Conservation (phyloP, 1,140 invertebrate species). For the Zaprionus taronus region DNA sequence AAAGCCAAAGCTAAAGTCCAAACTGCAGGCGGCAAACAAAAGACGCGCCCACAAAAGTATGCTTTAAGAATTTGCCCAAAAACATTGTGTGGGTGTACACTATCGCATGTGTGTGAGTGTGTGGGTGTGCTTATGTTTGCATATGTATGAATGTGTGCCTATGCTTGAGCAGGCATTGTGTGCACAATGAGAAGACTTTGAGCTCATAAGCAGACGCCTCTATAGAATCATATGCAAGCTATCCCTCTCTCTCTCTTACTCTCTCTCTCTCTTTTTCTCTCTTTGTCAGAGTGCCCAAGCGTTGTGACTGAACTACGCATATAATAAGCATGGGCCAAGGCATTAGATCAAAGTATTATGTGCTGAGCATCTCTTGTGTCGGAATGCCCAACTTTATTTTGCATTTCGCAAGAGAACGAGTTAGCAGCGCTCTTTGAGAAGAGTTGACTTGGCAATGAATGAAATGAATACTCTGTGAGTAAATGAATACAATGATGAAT, state of each 20-base stretch:
- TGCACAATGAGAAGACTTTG: slow-evolving; percentile 39
- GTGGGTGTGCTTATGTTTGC: slow-evolving; percentile 13
- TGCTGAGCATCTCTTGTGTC: not conserved
- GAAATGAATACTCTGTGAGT: slow-evolving; percentile 1
- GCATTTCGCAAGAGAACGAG: slow-evolving; percentile 7
- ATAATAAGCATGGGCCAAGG: slow-evolving; percentile 26
- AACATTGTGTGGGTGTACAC: slow-evolving; percentile 28
- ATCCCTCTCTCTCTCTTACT: not conserved
- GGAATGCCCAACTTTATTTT: not conserved
- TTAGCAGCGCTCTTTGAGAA: not conserved
- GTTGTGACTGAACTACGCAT: slow-evolving; percentile 25
- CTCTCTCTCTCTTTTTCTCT: not conserved
- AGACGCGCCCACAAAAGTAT: slow-evolving; percentile 61
- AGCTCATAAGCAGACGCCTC: slow-evolving; percentile 27
- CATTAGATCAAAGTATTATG: slow-evolving; percentile 33
- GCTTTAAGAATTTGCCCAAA: slow-evolving; percentile 67
- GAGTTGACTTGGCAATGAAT: slow-evolving; percentile 6
- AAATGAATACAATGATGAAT: not conserved
- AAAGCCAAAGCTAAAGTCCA: slow-evolving; percentile 41
- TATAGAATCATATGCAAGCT: slow-evolving; percentile 1
- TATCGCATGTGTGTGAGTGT: slow-evolving; percentile 12
- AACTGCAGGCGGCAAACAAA: slow-evolving; percentile 57
- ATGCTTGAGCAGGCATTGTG: slow-evolving; percentile 37
- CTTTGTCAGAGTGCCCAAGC: slow-evolving; percentile 11
- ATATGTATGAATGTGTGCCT: slow-evolving; percentile 10